Evolutionary conservation across 2,888 invertebrate species (phyloP).

Genomic region (Melolontha melolontha): DNA sequence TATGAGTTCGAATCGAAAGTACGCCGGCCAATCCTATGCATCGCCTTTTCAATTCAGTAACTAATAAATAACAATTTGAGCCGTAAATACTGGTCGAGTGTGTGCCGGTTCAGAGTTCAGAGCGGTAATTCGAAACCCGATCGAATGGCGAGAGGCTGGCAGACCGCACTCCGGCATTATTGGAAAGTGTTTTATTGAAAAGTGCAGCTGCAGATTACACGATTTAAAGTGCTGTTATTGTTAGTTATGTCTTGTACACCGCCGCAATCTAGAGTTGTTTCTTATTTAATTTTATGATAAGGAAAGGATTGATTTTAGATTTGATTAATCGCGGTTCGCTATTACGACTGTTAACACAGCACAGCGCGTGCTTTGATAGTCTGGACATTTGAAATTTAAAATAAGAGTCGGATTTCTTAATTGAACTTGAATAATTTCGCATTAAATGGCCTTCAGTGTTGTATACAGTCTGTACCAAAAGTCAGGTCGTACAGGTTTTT

Average conservation of each 20-base stretch:
- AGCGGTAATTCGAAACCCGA: slow-evolving; percentile 34
- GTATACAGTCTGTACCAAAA: too few species aligned
- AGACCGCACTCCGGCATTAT: slow-evolving; percentile 22
- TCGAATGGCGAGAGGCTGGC: slow-evolving; percentile 8
- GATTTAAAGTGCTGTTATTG: slow-evolving; percentile 24
- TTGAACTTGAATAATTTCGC: too few species aligned
- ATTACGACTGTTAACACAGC: too few species aligned
- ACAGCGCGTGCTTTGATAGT: too few species aligned
- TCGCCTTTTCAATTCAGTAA: slow-evolving; percentile 43
- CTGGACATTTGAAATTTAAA: too few species aligned
- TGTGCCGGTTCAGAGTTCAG: slow-evolving; percentile 38
- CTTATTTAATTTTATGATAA: slow-evolving; percentile 15
- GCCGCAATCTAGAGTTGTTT: not conserved
- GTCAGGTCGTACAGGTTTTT: too few species aligned
- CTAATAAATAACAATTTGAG: slow-evolving; percentile 44
- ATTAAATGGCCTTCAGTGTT: too few species aligned
- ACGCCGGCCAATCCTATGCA: slow-evolving; percentile 40
- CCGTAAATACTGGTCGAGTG: slow-evolving; percentile 41
- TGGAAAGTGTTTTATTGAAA: slow-evolving; percentile 27
- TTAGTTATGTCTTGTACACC: slow-evolving; percentile 4
- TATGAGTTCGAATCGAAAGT: slow-evolving; percentile 42
- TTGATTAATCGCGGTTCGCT: too few species aligned
- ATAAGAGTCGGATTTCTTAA: too few species aligned
- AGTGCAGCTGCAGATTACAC: slow-evolving; percentile 28
- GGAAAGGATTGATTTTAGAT: not conserved